Evolutionary conservation across 1,140 invertebrate genomes (phyloP).

Genomic region (Caerostris extrusa): DNA sequence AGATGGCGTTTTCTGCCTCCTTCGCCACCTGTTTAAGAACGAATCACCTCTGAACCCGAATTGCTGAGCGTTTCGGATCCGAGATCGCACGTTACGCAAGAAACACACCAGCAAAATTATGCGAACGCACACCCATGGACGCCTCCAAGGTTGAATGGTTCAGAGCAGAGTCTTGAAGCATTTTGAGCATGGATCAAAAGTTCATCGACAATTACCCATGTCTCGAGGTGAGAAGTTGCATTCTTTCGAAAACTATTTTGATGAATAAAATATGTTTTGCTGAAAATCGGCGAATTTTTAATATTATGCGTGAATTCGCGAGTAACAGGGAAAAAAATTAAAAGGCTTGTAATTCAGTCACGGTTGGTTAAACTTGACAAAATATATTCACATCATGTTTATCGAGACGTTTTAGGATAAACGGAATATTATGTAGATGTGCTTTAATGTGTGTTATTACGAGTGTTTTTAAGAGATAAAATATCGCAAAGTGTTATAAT

Average conservation of each 20-base stretch:
- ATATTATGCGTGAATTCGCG: not conserved
- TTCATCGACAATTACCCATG: not conserved
- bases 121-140: slow-evolving; percentile 5
- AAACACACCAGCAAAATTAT: slow-evolving; percentile 35
- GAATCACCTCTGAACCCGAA: slow-evolving; percentile 5
- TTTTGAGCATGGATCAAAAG: slow-evolving; percentile 23
- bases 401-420: too few species aligned
- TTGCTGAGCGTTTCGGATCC: not conserved
- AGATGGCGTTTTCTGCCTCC: not conserved
- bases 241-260: not conserved
- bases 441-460: too few species aligned
- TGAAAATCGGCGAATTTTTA: not conserved
- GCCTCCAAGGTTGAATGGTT: slow-evolving; percentile 9
- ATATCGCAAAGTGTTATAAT: too few species aligned
- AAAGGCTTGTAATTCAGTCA: too few species aligned
- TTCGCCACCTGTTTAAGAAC: not conserved
- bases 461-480: too few species aligned
- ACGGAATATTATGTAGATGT: too few species aligned
- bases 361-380: too few species aligned
- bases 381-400: too few species aligned
- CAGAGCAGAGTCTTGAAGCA: not conserved
- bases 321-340: too few species aligned
- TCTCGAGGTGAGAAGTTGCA: not conserved
- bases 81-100: not conserved
- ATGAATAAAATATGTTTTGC: slow-evolving; percentile 26